Evolutionary conservation across 2,797 vertebrate species (phyloP).

Genomic region (Enteromius mattozi): DNA sequence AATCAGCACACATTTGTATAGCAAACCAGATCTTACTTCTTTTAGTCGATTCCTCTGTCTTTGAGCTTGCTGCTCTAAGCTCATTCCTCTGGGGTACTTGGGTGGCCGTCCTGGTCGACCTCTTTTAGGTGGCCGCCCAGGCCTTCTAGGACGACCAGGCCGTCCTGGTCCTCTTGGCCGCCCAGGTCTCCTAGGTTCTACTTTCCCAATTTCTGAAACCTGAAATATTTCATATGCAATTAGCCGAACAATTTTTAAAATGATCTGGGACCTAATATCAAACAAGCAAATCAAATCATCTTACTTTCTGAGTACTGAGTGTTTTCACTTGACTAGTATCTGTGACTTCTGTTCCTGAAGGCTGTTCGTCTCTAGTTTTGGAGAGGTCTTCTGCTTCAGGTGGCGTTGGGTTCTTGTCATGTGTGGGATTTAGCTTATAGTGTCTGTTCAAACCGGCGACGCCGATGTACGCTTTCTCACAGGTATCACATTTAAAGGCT

Average conservation of each 20-base stretch:
- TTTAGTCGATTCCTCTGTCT: slow-evolving; percentile 81
- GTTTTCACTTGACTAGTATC: slow-evolving; percentile 53
- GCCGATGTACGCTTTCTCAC: slow-evolving; percentile 94
- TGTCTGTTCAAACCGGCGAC: slow-evolving; percentile 90
- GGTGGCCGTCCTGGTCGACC: slow-evolving; percentile 81
- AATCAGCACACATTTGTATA: not conserved
- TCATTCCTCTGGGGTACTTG: slow-evolving; percentile 68
- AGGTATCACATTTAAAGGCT: slow-evolving; percentile 86
- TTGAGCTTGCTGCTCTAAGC: slow-evolving; percentile 73
- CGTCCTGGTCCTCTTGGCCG: slow-evolving; percentile 76
- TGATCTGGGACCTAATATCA: not conserved
- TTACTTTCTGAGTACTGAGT: slow-evolving; percentile 65
- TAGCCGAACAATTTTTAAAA: not conserved
- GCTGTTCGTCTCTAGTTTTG: slow-evolving; percentile 49
- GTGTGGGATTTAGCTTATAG: slow-evolving; percentile 88
- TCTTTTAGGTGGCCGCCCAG: slow-evolving; percentile 68
- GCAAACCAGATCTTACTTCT: slow-evolving; percentile 78
- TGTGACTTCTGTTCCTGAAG: slow-evolving; percentile 18
- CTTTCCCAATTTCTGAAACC: slow-evolving; percentile 58
- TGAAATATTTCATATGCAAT: slow-evolving; percentile 31
- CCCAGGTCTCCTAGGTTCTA: slow-evolving; percentile 68
- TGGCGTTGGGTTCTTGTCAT: slow-evolving; percentile 70
- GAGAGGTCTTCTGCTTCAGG: slow-evolving; percentile 52
- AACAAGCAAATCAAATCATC: slow-evolving; percentile 40
- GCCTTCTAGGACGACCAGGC: slow-evolving; percentile 58